Evolutionary conservation across 1,140 invertebrate species (phyloP).

Genomic region (Ridgeia piscesae): DNA sequence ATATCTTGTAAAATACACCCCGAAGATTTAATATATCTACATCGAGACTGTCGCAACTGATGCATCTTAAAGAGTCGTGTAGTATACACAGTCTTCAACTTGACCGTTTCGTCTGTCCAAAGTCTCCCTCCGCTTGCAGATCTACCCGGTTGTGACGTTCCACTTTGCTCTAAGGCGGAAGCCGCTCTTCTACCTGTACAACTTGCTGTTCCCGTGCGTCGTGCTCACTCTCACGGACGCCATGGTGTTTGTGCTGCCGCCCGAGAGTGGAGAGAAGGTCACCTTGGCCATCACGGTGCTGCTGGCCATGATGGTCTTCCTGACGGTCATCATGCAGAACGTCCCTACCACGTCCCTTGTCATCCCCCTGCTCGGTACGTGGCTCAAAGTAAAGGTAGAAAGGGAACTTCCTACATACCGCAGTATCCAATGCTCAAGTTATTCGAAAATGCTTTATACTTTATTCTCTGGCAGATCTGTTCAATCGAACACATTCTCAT

Average conservation of each 20-base stretch:
- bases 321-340: slow-evolving; percentile 83
- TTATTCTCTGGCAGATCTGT: too few species aligned
- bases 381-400: too few species aligned
- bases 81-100: background rate
- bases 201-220: slow-evolving; percentile 19
- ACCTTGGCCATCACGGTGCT: slow-evolving; percentile 86
- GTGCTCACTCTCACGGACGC: slow-evolving; percentile 5
- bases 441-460: too few species aligned
- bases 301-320: slow-evolving; percentile 59
- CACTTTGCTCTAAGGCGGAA: background rate
- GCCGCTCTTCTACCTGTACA: slow-evolving; percentile 13
- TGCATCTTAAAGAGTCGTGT: background rate
- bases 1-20: background rate
- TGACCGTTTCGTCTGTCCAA: background rate
- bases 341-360: slow-evolving; percentile 92
- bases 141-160: background rate
- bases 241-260: slow-evolving; percentile 84
- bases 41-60: background rate
- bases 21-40: background rate
- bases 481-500: too few species aligned
- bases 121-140: background rate
- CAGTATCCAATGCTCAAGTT: too few species aligned
- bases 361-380: slow-evolving; percentile 62
- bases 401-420: too few species aligned
- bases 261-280: slow-evolving; percentile 98